Evolutionary conservation across 2,888 invertebrate genomes (phyloP).

Genomic region (Pseudococcus viburni): DNA sequence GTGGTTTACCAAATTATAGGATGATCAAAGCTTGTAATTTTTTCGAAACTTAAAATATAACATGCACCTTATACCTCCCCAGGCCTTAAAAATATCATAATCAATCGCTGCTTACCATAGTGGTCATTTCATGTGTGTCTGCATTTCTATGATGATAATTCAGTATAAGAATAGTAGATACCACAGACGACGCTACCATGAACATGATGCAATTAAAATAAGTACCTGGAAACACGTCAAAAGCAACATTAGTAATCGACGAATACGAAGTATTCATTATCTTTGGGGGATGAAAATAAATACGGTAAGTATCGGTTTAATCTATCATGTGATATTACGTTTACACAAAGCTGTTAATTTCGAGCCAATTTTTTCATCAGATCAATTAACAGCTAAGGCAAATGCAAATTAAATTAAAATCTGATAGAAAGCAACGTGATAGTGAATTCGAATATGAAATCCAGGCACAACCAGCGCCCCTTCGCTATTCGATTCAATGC

Average conservation of each 20-base stretch:
- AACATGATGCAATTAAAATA: conserved; percentile 99
- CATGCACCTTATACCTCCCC: not conserved
- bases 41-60: not conserved
- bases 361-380: not conserved
- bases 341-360: conserved; percentile 28
- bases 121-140: conserved; percentile 97
- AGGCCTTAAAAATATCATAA: not conserved
- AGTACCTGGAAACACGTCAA: conserved; percentile 78
- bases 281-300: not conserved
- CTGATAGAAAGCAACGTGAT: conserved; percentile 28
- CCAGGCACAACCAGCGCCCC: not conserved
- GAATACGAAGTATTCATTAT: conserved; percentile 4
- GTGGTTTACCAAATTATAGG: not conserved
- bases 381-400: conserved; percentile 5
- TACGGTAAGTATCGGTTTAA: not conserved
- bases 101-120: conserved; percentile 82
- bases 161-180: conserved; percentile 96
- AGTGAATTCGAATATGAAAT: not conserved
- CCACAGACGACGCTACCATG: conserved; percentile 98
- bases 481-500: not conserved
- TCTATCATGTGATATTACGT: not conserved
- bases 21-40: too few relatives aligned
- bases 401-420: conserved; percentile 32
- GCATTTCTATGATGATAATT: conserved; percentile 98
- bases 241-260: not conserved